These are phyloP conservation scores for Thera obeliscata DNA, from an alignment of 2,888 invertebrate species.

Conservation along the genomic window DNA sequence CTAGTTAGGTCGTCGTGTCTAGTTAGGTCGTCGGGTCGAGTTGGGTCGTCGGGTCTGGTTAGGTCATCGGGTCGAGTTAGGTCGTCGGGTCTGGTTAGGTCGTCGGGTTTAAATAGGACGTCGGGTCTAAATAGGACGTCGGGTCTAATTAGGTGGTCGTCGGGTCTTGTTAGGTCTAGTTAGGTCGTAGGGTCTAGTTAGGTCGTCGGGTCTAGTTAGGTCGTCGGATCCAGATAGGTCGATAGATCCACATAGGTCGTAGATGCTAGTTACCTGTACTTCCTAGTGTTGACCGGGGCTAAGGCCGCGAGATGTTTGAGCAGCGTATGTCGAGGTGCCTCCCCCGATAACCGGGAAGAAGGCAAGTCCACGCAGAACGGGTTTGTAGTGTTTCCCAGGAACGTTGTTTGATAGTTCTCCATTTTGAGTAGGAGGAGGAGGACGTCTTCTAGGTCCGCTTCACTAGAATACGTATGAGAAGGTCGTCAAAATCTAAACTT, in stretches of 20 bases:
- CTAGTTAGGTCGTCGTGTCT: no score
- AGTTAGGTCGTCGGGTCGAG: no score
- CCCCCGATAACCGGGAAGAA: conserved; percentile 48
- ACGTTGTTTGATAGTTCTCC: conserved; percentile 85
- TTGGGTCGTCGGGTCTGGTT: no score
- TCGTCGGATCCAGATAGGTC: neutral
- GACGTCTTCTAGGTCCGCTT: conserved; percentile 89
- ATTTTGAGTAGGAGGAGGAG: conserved; percentile 85
- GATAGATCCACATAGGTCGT: neutral
- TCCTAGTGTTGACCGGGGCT: conserved; percentile 59
- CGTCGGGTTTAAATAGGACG: no score
- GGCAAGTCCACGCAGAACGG: conserved; percentile 76
- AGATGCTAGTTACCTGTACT: conserved; percentile 53
- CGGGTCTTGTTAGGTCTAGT: no score
- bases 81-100: no score
- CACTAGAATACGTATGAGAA: conserved; percentile 84
- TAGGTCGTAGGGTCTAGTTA: neutral
- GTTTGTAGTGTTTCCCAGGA: conserved; percentile 83
- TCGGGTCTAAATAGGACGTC: no score
- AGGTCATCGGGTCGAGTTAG: no score
- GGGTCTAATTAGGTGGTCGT: no score
- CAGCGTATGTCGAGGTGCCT: conserved; percentile 59
- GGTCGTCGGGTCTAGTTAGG: no score
- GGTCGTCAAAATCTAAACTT: no score
- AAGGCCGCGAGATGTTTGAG: conserved; percentile 65